phyloP scores from a whole-genome alignment of 2,113 vertebrate species.

The Pardalotus punctatus region DNA sequence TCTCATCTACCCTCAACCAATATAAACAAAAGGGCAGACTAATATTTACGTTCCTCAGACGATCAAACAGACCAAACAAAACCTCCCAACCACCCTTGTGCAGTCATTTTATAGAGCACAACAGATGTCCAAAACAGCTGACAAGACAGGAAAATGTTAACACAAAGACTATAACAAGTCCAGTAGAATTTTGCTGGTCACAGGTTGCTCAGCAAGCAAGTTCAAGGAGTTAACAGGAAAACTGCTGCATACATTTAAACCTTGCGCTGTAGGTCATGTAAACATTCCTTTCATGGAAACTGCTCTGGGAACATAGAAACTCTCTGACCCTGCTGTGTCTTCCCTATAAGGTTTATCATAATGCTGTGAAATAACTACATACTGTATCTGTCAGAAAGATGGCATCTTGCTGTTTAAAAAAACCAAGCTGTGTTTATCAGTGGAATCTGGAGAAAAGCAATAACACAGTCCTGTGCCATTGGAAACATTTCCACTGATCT shows the following conservation, averaged over 20 bases:
- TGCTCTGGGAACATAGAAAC: slow-evolving; percentile 71
- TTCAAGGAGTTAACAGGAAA: slow-evolving; percentile 78
- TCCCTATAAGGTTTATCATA: slow-evolving; percentile 71
- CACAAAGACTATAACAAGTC: slow-evolving; percentile 36
- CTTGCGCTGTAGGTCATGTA: slow-evolving; percentile 68
- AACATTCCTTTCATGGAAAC: slow-evolving; percentile 76
- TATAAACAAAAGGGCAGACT: slow-evolving; percentile 56
- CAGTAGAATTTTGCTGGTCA: slow-evolving; percentile 50
- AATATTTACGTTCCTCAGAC: slow-evolving; percentile 60
- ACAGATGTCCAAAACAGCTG: slow-evolving; percentile 71
- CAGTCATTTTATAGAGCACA: slow-evolving; percentile 55
- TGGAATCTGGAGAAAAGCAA: slow-evolving; percentile 54
- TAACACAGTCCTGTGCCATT: slow-evolving; percentile 16
- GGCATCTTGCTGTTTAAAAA: slow-evolving; percentile 68
- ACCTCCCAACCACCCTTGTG: background rate
- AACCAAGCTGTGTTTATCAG: slow-evolving; percentile 55
- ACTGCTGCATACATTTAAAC: slow-evolving; percentile 77
- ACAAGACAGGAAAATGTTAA: slow-evolving; percentile 57
- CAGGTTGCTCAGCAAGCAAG: slow-evolving; percentile 54
- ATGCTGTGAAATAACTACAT: slow-evolving; percentile 66
- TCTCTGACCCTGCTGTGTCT: slow-evolving; percentile 63
- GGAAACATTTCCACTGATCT: background rate
- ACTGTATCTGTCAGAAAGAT: slow-evolving; percentile 70
- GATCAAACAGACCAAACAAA: slow-evolving; percentile 65
- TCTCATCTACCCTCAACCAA: slow-evolving; percentile 52